phyloP scores from a whole-genome alignment of 1,140 invertebrate genomes.

The Anastrepha obliqua region DNA sequence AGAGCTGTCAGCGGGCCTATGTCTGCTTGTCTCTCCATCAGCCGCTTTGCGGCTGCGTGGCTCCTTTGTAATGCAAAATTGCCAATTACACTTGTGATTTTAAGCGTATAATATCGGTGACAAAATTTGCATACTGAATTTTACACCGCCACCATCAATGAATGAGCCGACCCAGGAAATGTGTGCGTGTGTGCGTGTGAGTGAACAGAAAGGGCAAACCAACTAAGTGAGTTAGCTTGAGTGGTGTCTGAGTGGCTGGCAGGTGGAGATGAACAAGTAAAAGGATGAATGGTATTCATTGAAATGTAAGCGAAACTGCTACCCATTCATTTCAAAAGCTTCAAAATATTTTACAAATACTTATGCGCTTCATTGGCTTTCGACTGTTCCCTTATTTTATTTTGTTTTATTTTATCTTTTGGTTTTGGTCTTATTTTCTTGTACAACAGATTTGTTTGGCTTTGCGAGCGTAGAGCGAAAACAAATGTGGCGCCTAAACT shows the following conservation, averaged over 20 bases:
- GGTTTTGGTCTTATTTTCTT: no score
- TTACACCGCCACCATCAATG: neutral
- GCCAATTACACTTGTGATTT: neutral
- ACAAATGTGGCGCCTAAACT: neutral
- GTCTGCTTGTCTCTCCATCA: no score
- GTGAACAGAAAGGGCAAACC: neutral
- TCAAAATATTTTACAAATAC: neutral
- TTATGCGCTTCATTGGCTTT: neutral
- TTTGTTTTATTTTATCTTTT: no score
- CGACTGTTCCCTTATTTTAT: no score
- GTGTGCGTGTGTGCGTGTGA: neutral
- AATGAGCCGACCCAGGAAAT: neutral
- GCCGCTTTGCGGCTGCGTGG: neutral
- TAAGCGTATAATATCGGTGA: neutral
- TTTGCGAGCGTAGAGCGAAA: neutral
- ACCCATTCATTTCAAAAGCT: neutral
- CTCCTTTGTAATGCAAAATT: constrained; percentile 1
- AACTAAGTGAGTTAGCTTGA: no score
- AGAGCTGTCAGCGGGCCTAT: neutral
- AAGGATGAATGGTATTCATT: no score
- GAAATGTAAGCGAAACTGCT: neutral
- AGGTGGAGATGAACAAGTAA: neutral
- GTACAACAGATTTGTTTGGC: neutral
- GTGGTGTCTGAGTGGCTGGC: neutral
- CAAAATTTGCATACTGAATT: constrained; percentile 9